A percentile compares a stretch with the other conserved stretches of the same genome.
These are phyloP conservation scores for Scarus forsteni DNA, from an alignment of 2,797 vertebrate genomes.

Conservation along the genomic window DNA sequence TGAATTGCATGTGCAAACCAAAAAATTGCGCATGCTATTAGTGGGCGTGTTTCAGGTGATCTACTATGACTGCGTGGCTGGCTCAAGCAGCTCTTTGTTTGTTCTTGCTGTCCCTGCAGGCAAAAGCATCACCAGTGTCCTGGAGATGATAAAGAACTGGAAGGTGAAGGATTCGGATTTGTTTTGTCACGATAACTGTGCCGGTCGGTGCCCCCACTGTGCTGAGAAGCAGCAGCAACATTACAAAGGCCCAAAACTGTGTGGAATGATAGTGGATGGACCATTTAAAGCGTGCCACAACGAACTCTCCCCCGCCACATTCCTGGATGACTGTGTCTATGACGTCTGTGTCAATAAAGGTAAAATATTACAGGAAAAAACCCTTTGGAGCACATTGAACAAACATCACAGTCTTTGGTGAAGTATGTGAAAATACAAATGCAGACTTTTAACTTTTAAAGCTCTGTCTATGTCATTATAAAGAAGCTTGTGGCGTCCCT, in stretches of 20 bases:
- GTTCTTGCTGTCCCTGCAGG: constrained; percentile 17
- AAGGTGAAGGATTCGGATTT: constrained; percentile 27
- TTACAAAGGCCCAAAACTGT: background rate
- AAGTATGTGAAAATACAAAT: too few relatives aligned
- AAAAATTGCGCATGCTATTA: too few relatives aligned
- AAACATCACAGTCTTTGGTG: too few relatives aligned
- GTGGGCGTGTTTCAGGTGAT: too few relatives aligned
- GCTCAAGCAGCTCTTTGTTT: background rate
- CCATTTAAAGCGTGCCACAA: constrained; percentile 43
- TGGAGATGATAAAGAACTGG: constrained; percentile 44
- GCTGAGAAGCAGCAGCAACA: background rate
- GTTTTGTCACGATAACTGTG: constrained; percentile 48
- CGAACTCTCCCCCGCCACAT: constrained; percentile 1
- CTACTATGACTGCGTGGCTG: too few relatives aligned
- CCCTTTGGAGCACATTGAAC: too few relatives aligned
- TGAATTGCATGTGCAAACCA: too few relatives aligned
- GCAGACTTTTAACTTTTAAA: too few relatives aligned
- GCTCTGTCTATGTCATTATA: too few relatives aligned
- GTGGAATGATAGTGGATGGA: constrained; percentile 32
- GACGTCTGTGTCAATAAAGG: constrained; percentile 45
- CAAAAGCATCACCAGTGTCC: background rate
- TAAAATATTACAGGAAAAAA: background rate
- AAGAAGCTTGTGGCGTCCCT: too few relatives aligned
- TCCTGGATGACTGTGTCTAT: constrained; percentile 39
- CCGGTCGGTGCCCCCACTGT: constrained; percentile 24